Conservation (phyloP, 2,888 invertebrate genomes). For the Netelia virgata region DNA sequence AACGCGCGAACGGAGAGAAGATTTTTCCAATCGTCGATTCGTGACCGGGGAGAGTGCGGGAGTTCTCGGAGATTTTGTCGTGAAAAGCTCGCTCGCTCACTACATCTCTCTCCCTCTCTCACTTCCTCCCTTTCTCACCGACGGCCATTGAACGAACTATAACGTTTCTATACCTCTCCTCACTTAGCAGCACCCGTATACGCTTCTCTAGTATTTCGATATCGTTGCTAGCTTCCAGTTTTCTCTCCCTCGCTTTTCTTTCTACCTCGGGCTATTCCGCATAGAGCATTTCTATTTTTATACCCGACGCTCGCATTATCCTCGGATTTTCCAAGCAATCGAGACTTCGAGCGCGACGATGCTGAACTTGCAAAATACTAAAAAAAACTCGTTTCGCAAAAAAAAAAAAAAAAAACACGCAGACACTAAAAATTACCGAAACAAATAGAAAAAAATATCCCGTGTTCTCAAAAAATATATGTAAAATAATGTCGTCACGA, state of each 20-base stretch:
- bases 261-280: background rate
- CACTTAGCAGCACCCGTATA: conserved; percentile 30
- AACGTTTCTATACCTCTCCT: conserved; percentile 47
- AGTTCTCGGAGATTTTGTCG: conserved; percentile 58
- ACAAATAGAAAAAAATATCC: background rate
- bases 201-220: conserved; percentile 13
- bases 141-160: conserved; percentile 44
- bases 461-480: too few relatives aligned
- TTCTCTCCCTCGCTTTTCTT: background rate
- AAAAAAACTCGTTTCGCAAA: too few relatives aligned
- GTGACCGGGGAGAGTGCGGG: conserved; percentile 44
- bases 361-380: background rate
- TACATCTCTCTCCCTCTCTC: conserved; percentile 12
- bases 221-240: conserved; percentile 36
- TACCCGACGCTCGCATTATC: conserved; percentile 20
- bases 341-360: conserved; percentile 17
- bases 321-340: conserved; percentile 22
- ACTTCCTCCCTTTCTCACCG: conserved; percentile 1
- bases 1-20: conserved; percentile 32
- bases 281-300: background rate
- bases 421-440: background rate
- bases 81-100: conserved; percentile 47
- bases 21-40: conserved; percentile 65
- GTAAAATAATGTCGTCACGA: background rate
- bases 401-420: too few relatives aligned